These are phyloP conservation scores for Lonchura striata DNA, from an alignment of 2,113 vertebrate species.

Conservation along the genomic window DNA sequence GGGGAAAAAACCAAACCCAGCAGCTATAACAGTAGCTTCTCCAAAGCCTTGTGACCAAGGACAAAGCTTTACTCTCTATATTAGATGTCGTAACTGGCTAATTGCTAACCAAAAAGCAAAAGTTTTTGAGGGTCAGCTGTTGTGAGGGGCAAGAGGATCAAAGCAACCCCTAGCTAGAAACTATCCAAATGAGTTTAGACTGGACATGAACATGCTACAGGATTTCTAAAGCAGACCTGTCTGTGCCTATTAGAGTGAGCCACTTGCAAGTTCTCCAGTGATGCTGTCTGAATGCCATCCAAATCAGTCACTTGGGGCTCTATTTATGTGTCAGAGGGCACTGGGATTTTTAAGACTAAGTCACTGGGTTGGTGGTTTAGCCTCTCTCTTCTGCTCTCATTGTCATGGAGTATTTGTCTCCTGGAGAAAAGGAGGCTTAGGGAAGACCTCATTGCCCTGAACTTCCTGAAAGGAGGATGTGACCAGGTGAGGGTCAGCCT, in stretches of 20 bases:
- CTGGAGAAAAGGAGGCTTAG: not conserved
- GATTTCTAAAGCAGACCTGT: not conserved
- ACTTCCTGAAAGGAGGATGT: not conserved
- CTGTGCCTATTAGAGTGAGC: not conserved
- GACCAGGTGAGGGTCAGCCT: not conserved
- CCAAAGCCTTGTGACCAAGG: not conserved
- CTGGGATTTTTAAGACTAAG: not conserved
- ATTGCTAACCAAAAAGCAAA: not conserved
- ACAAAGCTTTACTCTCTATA: not conserved
- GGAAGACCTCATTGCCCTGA: not conserved
- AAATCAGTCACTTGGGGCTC: not conserved
- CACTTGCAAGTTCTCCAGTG: not conserved
- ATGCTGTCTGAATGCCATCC: not conserved
- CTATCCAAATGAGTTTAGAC: not conserved
- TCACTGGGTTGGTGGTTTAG: not conserved
- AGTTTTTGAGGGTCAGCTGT: not conserved
- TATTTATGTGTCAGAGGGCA: not conserved
- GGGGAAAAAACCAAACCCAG: not conserved
- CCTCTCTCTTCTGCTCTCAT: not conserved
- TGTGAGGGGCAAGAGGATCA: not conserved
- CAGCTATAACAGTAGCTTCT: not conserved
- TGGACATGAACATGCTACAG: not conserved
- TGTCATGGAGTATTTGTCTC: not conserved
- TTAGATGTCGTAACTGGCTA: not conserved
- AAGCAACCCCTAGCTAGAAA: not conserved